A percentile compares a stretch with the other conserved stretches of the same genome.
Conservation (phyloP, 2,113 vertebrate species). For the Lethenteron camtschaticum region DNA sequence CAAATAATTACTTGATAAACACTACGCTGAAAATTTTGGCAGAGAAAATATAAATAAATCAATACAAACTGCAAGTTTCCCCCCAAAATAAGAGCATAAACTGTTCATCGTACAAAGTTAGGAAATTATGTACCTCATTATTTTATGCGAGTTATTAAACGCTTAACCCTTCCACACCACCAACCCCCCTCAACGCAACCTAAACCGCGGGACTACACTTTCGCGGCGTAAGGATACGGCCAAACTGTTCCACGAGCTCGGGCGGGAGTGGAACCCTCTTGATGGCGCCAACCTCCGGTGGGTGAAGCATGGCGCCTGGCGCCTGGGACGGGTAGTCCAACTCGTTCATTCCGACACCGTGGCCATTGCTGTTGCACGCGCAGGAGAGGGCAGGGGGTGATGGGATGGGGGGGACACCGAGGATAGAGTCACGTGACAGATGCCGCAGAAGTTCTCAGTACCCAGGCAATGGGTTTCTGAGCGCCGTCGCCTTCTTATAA, state of each 20-base stretch:
- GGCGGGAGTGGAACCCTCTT: conserved; percentile 70
- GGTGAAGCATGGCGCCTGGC: conserved; percentile 51
- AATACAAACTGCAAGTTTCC: too few relatives aligned
- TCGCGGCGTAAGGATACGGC: conserved; percentile 49
- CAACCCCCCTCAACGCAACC: too few relatives aligned
- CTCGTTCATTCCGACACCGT: conserved; percentile 70
- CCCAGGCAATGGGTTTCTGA: background rate
- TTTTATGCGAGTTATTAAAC: too few relatives aligned
- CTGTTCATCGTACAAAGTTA: too few relatives aligned
- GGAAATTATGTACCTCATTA: too few relatives aligned
- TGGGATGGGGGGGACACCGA: background rate
- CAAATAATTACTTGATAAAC: too few relatives aligned
- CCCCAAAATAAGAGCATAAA: too few relatives aligned
- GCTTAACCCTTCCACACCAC: too few relatives aligned
- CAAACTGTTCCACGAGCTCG: conserved; percentile 85
- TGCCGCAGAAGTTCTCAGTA: background rate
- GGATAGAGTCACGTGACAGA: background rate
- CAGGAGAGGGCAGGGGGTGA: conserved; percentile 10
- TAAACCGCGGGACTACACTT: too few relatives aligned
- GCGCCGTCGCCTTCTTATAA: background rate
- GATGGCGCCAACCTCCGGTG: conserved; percentile 67
- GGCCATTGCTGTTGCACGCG: conserved; percentile 35
- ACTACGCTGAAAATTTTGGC: too few relatives aligned
- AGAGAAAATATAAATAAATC: too few relatives aligned
- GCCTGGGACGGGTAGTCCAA: conserved; percentile 96